A percentile compares a stretch with the other conserved stretches of the same genome.
Conservation (phyloP, 2,113 vertebrate species). For the Pterophyllum scalare region DNA sequence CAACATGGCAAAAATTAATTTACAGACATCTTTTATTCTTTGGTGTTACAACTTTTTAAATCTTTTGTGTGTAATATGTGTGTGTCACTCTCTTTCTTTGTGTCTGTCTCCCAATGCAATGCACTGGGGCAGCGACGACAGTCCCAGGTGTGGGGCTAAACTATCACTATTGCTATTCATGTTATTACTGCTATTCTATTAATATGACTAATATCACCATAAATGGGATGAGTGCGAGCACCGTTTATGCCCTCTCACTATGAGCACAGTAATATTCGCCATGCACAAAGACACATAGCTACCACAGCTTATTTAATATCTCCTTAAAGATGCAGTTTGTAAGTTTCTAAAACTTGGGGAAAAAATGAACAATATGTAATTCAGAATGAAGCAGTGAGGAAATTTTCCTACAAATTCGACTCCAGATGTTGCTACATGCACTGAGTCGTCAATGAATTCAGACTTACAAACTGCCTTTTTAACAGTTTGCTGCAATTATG, state of each 20-base stretch:
- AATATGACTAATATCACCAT: conserved; percentile 75
- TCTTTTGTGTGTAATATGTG: conserved; percentile 32
- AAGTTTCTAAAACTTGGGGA: conserved; percentile 10
- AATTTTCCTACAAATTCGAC: conserved; percentile 4
- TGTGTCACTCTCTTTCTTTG: conserved; percentile 59
- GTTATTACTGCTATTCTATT: conserved; percentile 55
- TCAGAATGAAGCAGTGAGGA: background rate
- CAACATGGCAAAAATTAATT: background rate
- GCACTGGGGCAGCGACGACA: conserved; percentile 75
- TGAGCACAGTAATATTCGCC: conserved; percentile 26
- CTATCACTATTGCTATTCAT: conserved; percentile 30
- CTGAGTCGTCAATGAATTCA: background rate
- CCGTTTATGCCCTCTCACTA: conserved; percentile 31
- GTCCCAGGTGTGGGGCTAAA: conserved; percentile 79
- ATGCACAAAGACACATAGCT: conserved; percentile 16
- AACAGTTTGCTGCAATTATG: conserved; percentile 28
- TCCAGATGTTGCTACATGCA: background rate
- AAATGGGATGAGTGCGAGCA: conserved; percentile 19
- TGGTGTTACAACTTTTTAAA: background rate
- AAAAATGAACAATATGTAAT: background rate
- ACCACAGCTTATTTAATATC: conserved; percentile 26
- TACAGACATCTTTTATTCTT: background rate
- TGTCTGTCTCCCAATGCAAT: conserved; percentile 71
- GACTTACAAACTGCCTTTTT: conserved; percentile 70
- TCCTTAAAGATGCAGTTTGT: conserved; percentile 68